Conservation (phyloP, 2,797 vertebrate genomes). For the Tangara arthus region DNA sequence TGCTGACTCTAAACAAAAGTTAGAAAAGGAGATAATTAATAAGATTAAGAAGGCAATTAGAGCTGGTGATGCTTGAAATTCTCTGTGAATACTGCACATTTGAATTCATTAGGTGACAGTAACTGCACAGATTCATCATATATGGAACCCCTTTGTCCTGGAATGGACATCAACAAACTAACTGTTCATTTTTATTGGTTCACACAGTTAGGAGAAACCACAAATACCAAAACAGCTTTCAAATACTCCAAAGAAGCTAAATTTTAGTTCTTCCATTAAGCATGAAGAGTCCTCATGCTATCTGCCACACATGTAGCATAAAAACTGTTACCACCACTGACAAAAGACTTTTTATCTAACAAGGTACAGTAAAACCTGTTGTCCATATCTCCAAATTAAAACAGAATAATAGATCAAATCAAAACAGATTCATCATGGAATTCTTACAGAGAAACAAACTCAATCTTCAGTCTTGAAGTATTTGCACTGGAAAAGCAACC, state of each 20-base stretch:
- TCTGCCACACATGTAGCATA: fast-evolving
- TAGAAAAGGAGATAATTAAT: constrained; percentile 18
- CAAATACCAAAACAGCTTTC: not conserved
- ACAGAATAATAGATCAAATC: not conserved
- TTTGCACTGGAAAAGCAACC: not conserved
- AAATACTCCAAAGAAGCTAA: not conserved
- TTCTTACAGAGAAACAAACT: not conserved
- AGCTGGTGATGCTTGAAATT: not conserved
- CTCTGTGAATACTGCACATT: not conserved
- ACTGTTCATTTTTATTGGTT: not conserved
- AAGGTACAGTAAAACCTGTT: not conserved
- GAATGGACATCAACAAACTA: not conserved
- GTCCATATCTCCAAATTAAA: not conserved
- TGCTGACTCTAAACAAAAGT: constrained; percentile 51
- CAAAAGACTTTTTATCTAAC: not conserved
- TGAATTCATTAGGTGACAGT: constrained; percentile 6
- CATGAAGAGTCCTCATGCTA: not conserved
- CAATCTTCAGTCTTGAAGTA: not conserved
- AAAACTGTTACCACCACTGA: not conserved
- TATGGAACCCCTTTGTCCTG: not conserved
- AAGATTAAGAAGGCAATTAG: constrained; percentile 47
- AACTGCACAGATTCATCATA: not conserved
- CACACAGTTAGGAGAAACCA: not conserved
- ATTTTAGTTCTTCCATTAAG: not conserved
- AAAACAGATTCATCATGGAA: not conserved